Base-by-base conservation (phyloP, 2,888 invertebrate genomes). In the Chromoteleia sp. region DNA sequence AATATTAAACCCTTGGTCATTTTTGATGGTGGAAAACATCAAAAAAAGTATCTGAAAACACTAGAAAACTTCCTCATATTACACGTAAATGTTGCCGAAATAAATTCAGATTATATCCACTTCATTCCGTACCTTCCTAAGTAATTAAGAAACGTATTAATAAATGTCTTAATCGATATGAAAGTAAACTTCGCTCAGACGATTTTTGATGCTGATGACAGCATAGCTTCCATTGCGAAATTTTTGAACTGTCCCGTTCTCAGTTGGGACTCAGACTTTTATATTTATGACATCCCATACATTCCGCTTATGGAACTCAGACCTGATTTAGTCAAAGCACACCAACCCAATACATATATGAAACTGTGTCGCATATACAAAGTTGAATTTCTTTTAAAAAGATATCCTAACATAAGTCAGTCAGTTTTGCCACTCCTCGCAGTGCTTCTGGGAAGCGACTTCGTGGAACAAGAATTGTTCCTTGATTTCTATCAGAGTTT, bases 211-310 rank as follows among this genome's bases (percentile, higher is more conserved):
- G 98, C 98, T 0, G 99, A 99, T 90, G 95, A 95, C 84, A 96
- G 97, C 87, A 95, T 98, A 67, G 98, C 98, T 0, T 95, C 95
- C 0, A 91, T 98, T 84, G 97, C 98, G 0, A 94, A 95, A 83
- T 93, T 94, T 68, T 92, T 97, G 1, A 93, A 95, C 43, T 98
- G 97, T 86, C 98, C 98, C 0, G 96, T 98, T 1, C 90, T 99
- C 2, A 98, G 98, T 87, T 96, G 96, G 85, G 99, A 99, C 92
- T 98, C 98, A 0, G 98, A 99, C 92, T 99, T 98, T 92, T 98
- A 95, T 88, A 95, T 98, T 83, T 97, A 96, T 91, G 14, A 41
- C 7, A 14, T 41, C 4, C 12, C 12, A 5, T 41, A 41, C 3
- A 95, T 99, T 83, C 97, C 97, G 0, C 94, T 97, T 84, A 93